Conservation (phyloP, 2,113 vertebrate genomes). For the Serilophus lunatus region DNA sequence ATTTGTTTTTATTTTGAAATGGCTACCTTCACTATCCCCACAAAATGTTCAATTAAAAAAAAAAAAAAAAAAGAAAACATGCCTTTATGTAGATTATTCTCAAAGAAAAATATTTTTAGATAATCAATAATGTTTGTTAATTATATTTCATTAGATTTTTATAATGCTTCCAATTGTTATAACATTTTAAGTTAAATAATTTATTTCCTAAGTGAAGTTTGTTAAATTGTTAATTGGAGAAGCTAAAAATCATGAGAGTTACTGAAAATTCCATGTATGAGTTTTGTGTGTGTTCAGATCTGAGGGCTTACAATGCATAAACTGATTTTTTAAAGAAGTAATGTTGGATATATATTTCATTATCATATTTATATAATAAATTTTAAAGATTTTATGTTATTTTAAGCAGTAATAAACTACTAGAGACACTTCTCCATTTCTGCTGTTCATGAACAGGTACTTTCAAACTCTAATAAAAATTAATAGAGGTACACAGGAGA, state of each 20-base stretch:
- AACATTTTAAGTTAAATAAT: background rate
- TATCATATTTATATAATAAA: background rate
- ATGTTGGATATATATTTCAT: no score
- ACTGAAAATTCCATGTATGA: background rate
- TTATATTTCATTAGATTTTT: background rate
- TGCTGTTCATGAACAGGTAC: background rate
- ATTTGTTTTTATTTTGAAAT: background rate
- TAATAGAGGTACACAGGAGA: background rate
- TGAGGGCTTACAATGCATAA: background rate
- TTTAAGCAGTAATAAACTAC: background rate
- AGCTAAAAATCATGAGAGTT: background rate
- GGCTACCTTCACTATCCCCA: background rate
- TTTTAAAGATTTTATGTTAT: background rate
- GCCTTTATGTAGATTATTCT: background rate
- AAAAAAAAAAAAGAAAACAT: background rate
- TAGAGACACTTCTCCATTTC: background rate
- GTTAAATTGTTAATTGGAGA: background rate
- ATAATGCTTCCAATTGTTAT: background rate
- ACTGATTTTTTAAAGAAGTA: background rate
- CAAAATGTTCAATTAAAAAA: background rate
- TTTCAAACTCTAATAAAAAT: background rate
- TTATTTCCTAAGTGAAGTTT: no score
- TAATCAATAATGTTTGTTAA: background rate
- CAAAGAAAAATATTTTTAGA: background rate
- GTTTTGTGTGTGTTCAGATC: background rate